These are phyloP conservation scores for Athene noctua DNA, from an alignment of 2,113 vertebrate genomes.

Conservation along the genomic window DNA sequence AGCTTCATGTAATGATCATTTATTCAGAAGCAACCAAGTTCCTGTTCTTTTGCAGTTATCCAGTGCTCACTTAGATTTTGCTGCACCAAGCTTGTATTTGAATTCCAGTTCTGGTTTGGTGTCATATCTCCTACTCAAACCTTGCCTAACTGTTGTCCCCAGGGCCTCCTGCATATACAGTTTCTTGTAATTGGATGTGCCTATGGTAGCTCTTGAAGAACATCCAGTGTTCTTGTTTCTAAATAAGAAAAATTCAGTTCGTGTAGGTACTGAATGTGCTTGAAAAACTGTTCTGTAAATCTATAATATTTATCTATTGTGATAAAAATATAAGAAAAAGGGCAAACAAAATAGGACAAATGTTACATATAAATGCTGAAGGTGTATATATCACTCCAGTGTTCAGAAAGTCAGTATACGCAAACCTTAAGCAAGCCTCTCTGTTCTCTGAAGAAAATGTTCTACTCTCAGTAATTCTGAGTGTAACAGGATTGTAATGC, in stretches of 20 bases:
- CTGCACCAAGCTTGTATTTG: neutral
- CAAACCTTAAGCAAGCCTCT: neutral
- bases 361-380: neutral
- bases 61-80: neutral
- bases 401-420: neutral
- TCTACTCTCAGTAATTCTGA: neutral
- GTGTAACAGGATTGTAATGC: neutral
- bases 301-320: neutral
- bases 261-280: neutral
- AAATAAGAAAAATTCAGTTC: neutral
- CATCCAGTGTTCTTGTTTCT: neutral
- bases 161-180: neutral
- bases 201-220: neutral
- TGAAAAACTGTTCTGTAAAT: neutral
- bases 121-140: neutral
- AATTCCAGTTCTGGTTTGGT: neutral
- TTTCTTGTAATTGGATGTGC: neutral
- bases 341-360: neutral
- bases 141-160: neutral
- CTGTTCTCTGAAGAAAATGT: neutral
- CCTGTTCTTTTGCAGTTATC: neutral
- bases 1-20: neutral
- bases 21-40: neutral
- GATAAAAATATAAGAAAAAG: neutral
- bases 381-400: neutral